Percentiles rank a stretch among this genome's conserved stretches.
Conservation (phyloP, 2,888 invertebrate species). For the Omphaloscelis lunosa region DNA sequence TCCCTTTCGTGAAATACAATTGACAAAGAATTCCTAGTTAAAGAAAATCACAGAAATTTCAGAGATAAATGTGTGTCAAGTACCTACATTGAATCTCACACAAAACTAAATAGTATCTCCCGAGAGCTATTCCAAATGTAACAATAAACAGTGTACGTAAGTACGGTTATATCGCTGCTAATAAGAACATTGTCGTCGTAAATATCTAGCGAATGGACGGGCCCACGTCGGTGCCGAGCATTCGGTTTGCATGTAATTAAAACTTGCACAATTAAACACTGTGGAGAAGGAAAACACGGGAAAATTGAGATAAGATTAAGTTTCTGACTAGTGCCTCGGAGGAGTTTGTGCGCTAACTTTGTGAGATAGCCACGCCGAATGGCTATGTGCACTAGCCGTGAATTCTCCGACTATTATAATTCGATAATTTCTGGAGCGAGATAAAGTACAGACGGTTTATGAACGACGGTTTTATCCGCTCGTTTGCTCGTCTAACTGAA, state of each 20-base stretch:
- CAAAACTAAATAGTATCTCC: conserved; percentile 49
- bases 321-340: conserved; percentile 82
- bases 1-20: neutral
- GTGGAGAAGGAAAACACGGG: conserved; percentile 83
- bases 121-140: conserved; percentile 49
- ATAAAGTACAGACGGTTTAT: conserved; percentile 24
- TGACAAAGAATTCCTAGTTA: neutral
- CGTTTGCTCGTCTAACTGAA: conserved; percentile 13
- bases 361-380: conserved; percentile 73
- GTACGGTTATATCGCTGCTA: conserved; percentile 67
- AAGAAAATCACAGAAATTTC: conserved; percentile 8
- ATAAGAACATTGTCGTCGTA: conserved; percentile 75
- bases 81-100: conserved; percentile 6
- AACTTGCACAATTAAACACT: conserved; percentile 87
- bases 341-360: conserved; percentile 78
- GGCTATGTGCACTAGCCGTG: conserved; percentile 67
- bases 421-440: conserved; percentile 59
- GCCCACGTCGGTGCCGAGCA: conserved; percentile 74
- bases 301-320: conserved; percentile 88
- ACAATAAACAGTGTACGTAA: conserved; percentile 55
- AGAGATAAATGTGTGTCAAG: conserved; percentile 28
- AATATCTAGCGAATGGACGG: conserved; percentile 74
- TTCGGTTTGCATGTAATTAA: conserved; percentile 87
- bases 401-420: conserved; percentile 68
- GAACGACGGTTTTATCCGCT: conserved; percentile 8